Percentiles rank a stretch among this genome's conserved stretches.
Conservation (phyloP, 2,113 vertebrate species). For the cattle (Bos taurus) region ARS-UCD2.0 NC_037344.1:53516501-53517000, state of each 20-base stretch:
- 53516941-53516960: background rate
- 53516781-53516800: background rate
- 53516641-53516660: background rate
- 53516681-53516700: background rate
- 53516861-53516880: background rate
- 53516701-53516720: background rate
- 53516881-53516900: too few relatives aligned
- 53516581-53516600: background rate
- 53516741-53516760: background rate
- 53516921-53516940: background rate
- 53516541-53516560: background rate
- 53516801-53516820: background rate
- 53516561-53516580: rapidly evolving
- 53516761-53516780: too few relatives aligned
- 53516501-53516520: background rate
- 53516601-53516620: background rate
- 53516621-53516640: background rate
- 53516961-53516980: background rate
- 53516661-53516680: background rate
- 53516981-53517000: background rate
- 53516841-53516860: background rate
- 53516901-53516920: background rate
- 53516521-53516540: background rate
- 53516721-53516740: background rate
- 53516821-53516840: background rate